Conservation (phyloP, 2,888 invertebrate species). For the Clanis bilineata region DNA sequence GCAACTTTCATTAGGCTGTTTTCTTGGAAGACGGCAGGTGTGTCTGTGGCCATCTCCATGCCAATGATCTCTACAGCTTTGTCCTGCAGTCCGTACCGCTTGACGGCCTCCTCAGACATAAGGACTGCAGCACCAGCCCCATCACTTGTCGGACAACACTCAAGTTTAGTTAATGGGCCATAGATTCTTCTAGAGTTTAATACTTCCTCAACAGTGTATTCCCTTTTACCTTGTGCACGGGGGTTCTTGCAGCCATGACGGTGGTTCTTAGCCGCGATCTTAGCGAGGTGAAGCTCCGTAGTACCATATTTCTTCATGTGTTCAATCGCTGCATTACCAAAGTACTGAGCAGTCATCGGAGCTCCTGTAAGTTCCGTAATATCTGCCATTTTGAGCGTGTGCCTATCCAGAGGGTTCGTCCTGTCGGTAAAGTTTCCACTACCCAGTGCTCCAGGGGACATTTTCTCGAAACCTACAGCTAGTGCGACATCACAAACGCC, state of each 20-base stretch:
- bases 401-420: constrained; percentile 94
- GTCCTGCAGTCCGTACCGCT: constrained; percentile 88
- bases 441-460: constrained; percentile 95
- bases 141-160: constrained; percentile 99
- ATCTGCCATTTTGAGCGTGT: constrained; percentile 92
- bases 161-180: constrained; percentile 96
- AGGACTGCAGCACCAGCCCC: constrained; percentile 97
- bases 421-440: constrained; percentile 89
- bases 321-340: constrained; percentile 97
- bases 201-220: constrained; percentile 95
- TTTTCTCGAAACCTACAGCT: constrained; percentile 98
- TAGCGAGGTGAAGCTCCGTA: constrained; percentile 95
- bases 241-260: constrained; percentile 98
- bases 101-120: constrained; percentile 95
- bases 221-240: constrained; percentile 96
- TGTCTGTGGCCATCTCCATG: constrained; percentile 98
- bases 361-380: constrained; percentile 89
- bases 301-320: constrained; percentile 98
- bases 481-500: constrained; percentile 93
- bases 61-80: constrained; percentile 96
- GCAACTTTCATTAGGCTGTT: constrained; percentile 89
- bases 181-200: constrained; percentile 93
- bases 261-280: constrained; percentile 99
- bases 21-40: constrained; percentile 91
- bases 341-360: constrained; percentile 96